phyloP scores from a whole-genome alignment of 2,888 invertebrate species.

The Drosophila setosimentum region DNA sequence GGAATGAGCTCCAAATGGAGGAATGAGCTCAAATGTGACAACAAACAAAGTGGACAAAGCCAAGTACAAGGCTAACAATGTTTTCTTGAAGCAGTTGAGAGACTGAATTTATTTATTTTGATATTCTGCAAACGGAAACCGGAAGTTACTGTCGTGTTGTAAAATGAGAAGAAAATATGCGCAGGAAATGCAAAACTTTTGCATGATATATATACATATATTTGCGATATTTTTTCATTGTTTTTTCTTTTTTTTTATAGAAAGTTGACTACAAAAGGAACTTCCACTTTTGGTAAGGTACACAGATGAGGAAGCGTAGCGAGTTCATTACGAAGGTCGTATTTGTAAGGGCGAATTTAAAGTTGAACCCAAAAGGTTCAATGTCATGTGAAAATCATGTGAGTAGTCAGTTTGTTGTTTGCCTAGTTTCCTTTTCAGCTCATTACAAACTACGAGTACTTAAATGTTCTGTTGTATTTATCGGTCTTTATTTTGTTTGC shows the following conservation, averaged over 20 bases:
- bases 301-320: neutral
- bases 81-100: slow-evolving; percentile 26
- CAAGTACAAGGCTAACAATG: slow-evolving; percentile 25
- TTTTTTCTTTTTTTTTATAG: slow-evolving; percentile 28
- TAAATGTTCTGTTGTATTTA: neutral
- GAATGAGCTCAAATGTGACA: slow-evolving; percentile 58
- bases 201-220: slow-evolving; percentile 28
- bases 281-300: slow-evolving; percentile 15
- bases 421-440: neutral
- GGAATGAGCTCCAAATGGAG: slow-evolving; percentile 36
- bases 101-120: slow-evolving; percentile 67
- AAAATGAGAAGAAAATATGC: slow-evolving; percentile 71
- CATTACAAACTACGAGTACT: slow-evolving; percentile 9
- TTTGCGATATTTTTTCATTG: slow-evolving; percentile 38
- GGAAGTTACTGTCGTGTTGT: slow-evolving; percentile 77
- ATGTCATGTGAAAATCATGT: slow-evolving; percentile 59
- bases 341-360: slow-evolving; percentile 56
- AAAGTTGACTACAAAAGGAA: slow-evolving; percentile 43
- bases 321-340: slow-evolving; percentile 30
- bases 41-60: slow-evolving; percentile 41
- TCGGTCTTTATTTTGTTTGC: neutral
- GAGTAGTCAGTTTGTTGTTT: neutral
- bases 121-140: slow-evolving; percentile 66
- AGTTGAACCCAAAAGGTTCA: slow-evolving; percentile 60
- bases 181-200: slow-evolving; percentile 80